phyloP scores from a whole-genome alignment of 2,888 invertebrate genomes.

The Andricus quercusramuli region DNA sequence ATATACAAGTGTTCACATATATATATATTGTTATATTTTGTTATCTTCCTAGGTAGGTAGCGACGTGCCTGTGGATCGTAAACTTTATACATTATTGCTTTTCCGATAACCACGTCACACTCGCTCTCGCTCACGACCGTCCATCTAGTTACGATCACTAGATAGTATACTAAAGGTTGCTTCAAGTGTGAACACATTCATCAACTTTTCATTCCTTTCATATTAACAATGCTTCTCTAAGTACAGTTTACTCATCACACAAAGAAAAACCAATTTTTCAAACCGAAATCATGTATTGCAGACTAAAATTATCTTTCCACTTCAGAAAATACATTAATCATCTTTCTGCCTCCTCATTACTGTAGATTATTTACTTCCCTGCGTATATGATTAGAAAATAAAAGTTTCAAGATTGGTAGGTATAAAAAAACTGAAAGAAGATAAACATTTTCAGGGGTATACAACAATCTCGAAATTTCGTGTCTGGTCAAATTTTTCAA shows the following conservation, averaged over 20 bases:
- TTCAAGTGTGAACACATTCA: constrained; percentile 39
- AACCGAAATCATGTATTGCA: background rate
- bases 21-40: constrained; percentile 49
- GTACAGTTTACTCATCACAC: background rate
- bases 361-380: background rate
- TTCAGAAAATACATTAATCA: background rate
- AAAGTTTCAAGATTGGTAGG: background rate
- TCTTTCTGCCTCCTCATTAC: background rate
- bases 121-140: constrained; percentile 66
- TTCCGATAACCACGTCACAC: constrained; percentile 74
- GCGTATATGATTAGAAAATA: background rate
- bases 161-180: constrained; percentile 42
- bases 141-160: constrained; percentile 60
- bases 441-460: too few relatives aligned
- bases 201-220: constrained; percentile 19
- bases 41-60: constrained; percentile 61
- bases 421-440: background rate
- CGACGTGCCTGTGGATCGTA: constrained; percentile 71
- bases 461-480: too few relatives aligned
- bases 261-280: constrained; percentile 9
- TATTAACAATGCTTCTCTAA: constrained; percentile 16
- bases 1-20: constrained; percentile 16
- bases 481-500: too few relatives aligned
- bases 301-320: background rate
- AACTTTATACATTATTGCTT: constrained; percentile 78